Evolutionary conservation across 2,113 vertebrate genomes (phyloP).

Genomic region (Nesogale talazaci): DNA sequence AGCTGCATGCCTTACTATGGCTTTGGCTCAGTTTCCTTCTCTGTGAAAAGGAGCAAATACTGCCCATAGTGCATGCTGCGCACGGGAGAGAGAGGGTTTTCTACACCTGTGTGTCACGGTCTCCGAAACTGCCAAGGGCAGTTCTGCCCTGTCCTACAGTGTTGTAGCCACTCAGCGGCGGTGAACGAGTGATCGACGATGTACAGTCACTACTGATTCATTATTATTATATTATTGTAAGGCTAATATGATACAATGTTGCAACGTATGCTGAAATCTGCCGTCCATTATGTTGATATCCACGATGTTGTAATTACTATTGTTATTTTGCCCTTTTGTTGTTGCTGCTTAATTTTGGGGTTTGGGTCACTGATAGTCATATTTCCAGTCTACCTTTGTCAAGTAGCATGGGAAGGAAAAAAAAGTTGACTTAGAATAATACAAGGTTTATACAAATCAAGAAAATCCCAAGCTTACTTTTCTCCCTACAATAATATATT

Average conservation of each 20-base stretch:
- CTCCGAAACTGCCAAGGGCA: no score
- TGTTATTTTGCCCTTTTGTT: background rate
- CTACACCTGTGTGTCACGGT: no score
- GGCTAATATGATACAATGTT: background rate
- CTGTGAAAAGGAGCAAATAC: background rate
- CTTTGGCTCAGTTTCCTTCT: background rate
- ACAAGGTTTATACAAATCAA: background rate
- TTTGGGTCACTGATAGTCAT: background rate
- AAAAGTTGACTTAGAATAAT: background rate
- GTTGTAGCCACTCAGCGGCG: no score
- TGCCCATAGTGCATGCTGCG: background rate
- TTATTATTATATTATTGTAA: no score
- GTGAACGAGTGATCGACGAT: no score
- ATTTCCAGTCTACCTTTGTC: background rate
- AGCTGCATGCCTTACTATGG: background rate
- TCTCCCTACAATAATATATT: background rate
- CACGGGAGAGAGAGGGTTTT: no score
- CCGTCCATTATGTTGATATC: background rate
- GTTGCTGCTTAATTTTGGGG: no score
- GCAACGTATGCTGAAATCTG: background rate
- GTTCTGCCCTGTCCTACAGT: no score
- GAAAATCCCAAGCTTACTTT: constrained; percentile 39
- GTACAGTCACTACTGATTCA: no score
- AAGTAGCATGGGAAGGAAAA: background rate
- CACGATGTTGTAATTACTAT: background rate